These are phyloP conservation scores for Parambassis ranga DNA, from an alignment of 2,797 vertebrate genomes.

Conservation along the genomic window DNA sequence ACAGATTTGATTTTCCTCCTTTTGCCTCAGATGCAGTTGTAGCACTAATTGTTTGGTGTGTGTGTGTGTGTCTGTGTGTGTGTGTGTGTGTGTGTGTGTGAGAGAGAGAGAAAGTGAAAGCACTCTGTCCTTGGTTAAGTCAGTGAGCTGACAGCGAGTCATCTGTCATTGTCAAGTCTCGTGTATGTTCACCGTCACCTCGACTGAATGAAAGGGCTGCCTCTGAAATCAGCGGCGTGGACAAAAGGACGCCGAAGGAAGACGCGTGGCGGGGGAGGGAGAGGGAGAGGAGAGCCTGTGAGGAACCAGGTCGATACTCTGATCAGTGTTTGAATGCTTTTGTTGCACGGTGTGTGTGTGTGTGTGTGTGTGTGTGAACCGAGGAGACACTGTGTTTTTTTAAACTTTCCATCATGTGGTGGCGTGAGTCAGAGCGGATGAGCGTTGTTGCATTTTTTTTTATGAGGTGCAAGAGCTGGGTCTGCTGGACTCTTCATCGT, in stretches of 20 bases:
- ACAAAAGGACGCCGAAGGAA: neutral
- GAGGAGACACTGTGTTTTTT: neutral
- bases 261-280: neutral
- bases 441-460: constrained; percentile 8
- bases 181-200: constrained; percentile 37
- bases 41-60: constrained; percentile 50
- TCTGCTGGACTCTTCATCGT: neutral
- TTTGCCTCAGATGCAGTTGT: constrained; percentile 26
- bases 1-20: constrained; percentile 52
- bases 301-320: neutral
- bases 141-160: constrained; percentile 52
- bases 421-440: neutral
- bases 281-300: neutral
- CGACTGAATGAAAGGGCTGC: constrained; percentile 29
- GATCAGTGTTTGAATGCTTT: neutral
- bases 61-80: neutral
- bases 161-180: constrained; percentile 60
- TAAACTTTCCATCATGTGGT: constrained; percentile 5
- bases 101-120: constrained; percentile 51
- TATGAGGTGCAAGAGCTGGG: constrained; percentile 4
- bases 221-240: constrained; percentile 26
- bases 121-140: constrained; percentile 70
- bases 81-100: neutral
- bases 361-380: no score
- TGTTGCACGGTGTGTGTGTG: neutral